phyloP scores from a whole-genome alignment of 2,113 vertebrate species.

The Mesocricetus auratus region DNA sequence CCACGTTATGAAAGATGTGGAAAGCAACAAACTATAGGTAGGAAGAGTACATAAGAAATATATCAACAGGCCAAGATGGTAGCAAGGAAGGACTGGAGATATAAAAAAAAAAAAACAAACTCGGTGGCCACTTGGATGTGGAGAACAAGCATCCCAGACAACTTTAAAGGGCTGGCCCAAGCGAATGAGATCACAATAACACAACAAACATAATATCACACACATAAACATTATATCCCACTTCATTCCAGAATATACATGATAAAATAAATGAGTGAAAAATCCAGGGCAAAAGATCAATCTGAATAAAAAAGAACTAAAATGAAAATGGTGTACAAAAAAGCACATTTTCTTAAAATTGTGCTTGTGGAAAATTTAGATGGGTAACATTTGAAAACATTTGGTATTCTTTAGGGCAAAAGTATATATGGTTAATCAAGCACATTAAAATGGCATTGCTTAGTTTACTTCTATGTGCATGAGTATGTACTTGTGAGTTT shows the following conservation, averaged over 20 bases:
- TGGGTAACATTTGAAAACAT: not conserved
- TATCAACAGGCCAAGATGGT: not conserved
- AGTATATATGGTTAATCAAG: not conserved
- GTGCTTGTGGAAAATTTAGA: slow-evolving; percentile 27
- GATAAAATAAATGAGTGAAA: not conserved
- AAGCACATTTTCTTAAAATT: slow-evolving; percentile 32
- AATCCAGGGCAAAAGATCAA: not conserved
- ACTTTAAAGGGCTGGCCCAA: not conserved
- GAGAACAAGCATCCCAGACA: not conserved
- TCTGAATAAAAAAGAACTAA: not conserved
- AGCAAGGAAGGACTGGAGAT: not conserved
- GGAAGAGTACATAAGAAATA: slow-evolving; percentile 27
- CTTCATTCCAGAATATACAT: not conserved
- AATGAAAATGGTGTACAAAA: slow-evolving; percentile 44
- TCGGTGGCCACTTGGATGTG: not conserved
- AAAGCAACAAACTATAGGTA: not conserved
- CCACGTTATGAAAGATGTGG: not conserved
- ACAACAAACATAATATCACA: not conserved
- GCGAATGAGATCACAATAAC: not conserved
- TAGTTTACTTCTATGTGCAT: not conserved
- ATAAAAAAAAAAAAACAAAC: too few species aligned
- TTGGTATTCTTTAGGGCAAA: slow-evolving; percentile 14
- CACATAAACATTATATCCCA: not conserved
- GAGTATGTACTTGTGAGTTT: not conserved
- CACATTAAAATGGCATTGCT: not conserved